Base-by-base conservation (phyloP, 2,888 invertebrate species). In the Chrysolina haemoptera region DNA sequence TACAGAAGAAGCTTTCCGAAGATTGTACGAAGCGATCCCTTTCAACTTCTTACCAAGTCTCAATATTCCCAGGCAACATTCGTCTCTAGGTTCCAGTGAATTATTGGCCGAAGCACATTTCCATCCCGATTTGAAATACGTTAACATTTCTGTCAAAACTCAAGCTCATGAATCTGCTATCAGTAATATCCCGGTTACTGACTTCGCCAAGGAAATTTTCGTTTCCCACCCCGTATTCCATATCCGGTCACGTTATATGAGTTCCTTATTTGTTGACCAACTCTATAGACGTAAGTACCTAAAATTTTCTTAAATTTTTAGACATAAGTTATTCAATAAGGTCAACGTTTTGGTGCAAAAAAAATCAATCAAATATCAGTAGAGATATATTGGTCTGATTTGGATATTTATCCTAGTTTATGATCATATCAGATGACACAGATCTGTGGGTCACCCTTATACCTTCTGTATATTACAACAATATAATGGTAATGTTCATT, bases 201-300 rank as follows among this genome's bases (percentile, higher is more conserved):
- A 83, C 46, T 87, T 84, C 81, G 81, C 86, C 18, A 86, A 89
- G 68, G 82, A 86, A 76, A 78, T 89, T 20, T 65, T 82, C 9
- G 89, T 90, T 59, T 83, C 88, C 43, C 92, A 92, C 82, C 89
- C 90, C 70, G 86, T 82, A 85, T 90, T 77, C 86, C 89, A 85
- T 82, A 82, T 80, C 22, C 80, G 43, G 55, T 81, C 79, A 85
- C 89, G 86, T 84, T n/a, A 87, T 9, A 67, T 76, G 53, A 82
- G 83, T 12, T 72, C 83, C 69, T 66, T 80, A 16, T 76, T 82
- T 40, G 82, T 81, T 62, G 81, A 82, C 55, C 84, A 89, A 77
- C 90, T 90, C 80, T 90, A 88, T 85, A 88, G 88, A 83, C 91
- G 92, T 92, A 88, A 91, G 91, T 62, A 27, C 48, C 48, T 53